Evolutionary conservation across 2,113 vertebrate species (phyloP), one percentile per base, ranked within the genome.

Genomic region (Gasterosteus aculeatus): DNA sequence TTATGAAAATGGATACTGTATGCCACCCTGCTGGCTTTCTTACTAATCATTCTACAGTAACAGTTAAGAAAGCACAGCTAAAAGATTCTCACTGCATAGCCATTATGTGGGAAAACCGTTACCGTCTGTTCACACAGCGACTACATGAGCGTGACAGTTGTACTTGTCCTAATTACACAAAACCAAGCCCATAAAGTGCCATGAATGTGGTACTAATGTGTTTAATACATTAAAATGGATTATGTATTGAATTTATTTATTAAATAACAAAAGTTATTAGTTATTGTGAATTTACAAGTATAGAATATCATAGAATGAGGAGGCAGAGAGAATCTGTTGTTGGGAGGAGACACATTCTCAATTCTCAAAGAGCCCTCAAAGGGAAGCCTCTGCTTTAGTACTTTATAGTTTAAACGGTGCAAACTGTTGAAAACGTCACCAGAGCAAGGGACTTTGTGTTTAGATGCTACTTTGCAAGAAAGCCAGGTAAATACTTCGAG

Each of bases 311-410:
- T 0, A 64, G 49, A 22, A 15, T 1, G 7, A 61, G 44, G 59
- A 60, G 39, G 72, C 46, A 54, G 29, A 78, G 38, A 22, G 33
- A 10, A 22, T 10, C 14, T 35, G 39, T 70, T 60, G 39, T 54
- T 22, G 38, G 41, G 26, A 66, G 35, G 54, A 72, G 29, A 68
- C 63, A 61, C 15, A 18, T 42, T 74, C 78, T 41, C 38, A 67
- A 31, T 72, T 59, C 72, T 58, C 68, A 46, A 59, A 68, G 61
- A 77, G 16, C 46, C 47, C 82, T 85, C 72, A 86, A 83, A 85
- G 66, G 29, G 33, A 57, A 61, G 29, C 46, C 64, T 81, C 56
- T 70, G 44, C 42, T 53, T 62, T 41, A 29, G 31, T 29, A 41
- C 59, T 77, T 69, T 82, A 49, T 46, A 33, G 15, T 58, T 47